Percentiles rank a stretch among this genome's conserved stretches.
phyloP scores from a whole-genome alignment of 2,888 invertebrate genomes.

The Pediacus dermestoides region DNA sequence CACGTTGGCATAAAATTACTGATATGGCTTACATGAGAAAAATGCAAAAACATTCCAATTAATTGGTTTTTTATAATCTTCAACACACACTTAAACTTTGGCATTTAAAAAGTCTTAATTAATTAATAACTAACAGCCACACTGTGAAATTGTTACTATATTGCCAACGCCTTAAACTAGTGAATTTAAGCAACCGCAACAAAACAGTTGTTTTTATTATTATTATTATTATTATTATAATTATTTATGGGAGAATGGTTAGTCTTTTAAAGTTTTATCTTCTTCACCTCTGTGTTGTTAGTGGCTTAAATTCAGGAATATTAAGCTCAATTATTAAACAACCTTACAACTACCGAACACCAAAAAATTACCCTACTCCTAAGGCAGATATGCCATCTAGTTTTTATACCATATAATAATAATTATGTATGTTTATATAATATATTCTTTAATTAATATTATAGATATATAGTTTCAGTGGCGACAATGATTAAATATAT shows the following conservation, averaged over 20 bases:
- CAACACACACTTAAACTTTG: constrained; percentile 37
- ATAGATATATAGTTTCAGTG: constrained; percentile 49
- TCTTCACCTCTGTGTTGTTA: too few relatives aligned
- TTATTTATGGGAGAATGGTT: too few relatives aligned
- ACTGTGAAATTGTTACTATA: constrained; percentile 21
- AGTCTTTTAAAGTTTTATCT: too few relatives aligned
- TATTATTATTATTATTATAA: too few relatives aligned
- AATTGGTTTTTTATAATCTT: constrained; percentile 18
- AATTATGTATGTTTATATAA: constrained; percentile 43
- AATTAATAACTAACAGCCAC: constrained; percentile 32
- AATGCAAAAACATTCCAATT: constrained; percentile 30
- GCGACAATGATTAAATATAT: constrained; percentile 50
- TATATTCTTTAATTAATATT: constrained; percentile 45
- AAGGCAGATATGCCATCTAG: constrained; percentile 44
- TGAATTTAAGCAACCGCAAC: constrained; percentile 19
- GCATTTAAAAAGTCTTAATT: constrained; percentile 39
- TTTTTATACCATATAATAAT: constrained; percentile 11
- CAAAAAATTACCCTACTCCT: constrained; percentile 44
- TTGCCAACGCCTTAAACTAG: constrained; percentile 26
- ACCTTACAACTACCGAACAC: constrained; percentile 49
- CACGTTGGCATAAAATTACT: constrained; percentile 33
- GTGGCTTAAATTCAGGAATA: constrained; percentile 22
- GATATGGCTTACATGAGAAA: constrained; percentile 39
- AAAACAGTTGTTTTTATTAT: too few relatives aligned
- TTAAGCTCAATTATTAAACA: constrained; percentile 42